These are phyloP conservation scores for Hemitrygon akajei DNA, from an alignment of 2,797 vertebrate species.

Conservation along the genomic window DNA sequence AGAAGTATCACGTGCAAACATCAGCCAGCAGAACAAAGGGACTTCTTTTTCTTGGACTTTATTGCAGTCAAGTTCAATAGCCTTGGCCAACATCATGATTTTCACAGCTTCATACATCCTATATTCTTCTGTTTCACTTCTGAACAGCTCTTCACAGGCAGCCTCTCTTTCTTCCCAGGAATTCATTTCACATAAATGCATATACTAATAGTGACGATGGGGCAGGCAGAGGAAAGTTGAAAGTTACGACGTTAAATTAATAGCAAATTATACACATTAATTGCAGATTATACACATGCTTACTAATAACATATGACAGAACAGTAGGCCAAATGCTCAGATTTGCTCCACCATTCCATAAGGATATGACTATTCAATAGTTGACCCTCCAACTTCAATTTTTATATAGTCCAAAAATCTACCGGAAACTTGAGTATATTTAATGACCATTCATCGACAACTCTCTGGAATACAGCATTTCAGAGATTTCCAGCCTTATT, in stretches of 20 bases:
- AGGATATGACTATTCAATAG: too few species aligned
- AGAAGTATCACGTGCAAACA: constrained; percentile 89
- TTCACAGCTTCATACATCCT: constrained; percentile 88
- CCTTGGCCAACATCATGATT: constrained; percentile 83
- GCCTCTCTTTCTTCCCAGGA: constrained; percentile 59
- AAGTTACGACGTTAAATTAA: background rate
- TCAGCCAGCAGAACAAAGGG: constrained; percentile 87
- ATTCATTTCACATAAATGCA: constrained; percentile 61
- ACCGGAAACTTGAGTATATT: too few species aligned
- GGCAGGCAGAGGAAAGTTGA: background rate
- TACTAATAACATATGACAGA: too few species aligned
- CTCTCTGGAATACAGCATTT: too few species aligned
- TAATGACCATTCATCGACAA: too few species aligned
- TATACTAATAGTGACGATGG: constrained; percentile 63
- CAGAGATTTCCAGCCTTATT: too few species aligned
- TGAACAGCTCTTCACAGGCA: constrained; percentile 76
- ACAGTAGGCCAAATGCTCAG: too few species aligned
- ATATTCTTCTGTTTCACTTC: constrained; percentile 80
- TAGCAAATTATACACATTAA: background rate
- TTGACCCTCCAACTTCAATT: too few species aligned
- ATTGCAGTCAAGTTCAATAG: constrained; percentile 70
- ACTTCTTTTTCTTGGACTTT: constrained; percentile 72
- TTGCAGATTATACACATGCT: background rate
- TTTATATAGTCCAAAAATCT: too few species aligned
- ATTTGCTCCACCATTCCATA: too few species aligned